Evolutionary conservation across 2,113 vertebrate species (phyloP).

Genomic region (Ardeotis arabs): DNA sequence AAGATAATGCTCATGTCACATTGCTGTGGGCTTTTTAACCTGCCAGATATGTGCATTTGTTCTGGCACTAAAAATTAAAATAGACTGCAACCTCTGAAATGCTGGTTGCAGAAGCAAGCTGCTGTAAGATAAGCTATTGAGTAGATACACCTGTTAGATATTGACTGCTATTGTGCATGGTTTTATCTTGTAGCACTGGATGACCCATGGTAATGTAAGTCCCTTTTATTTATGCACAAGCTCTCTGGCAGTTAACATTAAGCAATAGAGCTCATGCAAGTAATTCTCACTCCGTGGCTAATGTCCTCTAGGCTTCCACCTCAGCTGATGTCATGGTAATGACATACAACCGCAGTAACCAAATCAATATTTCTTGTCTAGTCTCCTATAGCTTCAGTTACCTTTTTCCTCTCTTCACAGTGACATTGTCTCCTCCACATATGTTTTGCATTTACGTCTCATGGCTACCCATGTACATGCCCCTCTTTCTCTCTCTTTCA

Average conservation of each 20-base stretch:
- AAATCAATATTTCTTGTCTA: background rate
- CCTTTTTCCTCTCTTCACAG: background rate
- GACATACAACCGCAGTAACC: background rate
- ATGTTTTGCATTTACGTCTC: background rate
- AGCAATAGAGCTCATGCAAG: background rate
- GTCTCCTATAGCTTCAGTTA: background rate
- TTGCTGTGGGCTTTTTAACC: background rate
- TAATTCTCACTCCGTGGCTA: background rate
- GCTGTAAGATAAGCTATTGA: background rate
- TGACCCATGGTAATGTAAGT: background rate
- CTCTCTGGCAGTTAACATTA: background rate
- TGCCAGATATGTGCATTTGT: background rate
- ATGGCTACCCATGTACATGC: background rate
- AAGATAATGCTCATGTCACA: background rate
- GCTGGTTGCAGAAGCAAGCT: background rate
- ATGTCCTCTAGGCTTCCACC: background rate
- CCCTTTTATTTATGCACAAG: background rate
- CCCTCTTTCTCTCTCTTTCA: too few relatives aligned
- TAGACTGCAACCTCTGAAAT: background rate
- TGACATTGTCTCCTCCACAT: background rate
- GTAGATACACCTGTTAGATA: background rate
- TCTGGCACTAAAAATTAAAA: background rate
- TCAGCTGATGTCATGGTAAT: background rate
- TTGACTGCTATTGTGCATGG: background rate
- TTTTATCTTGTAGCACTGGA: background rate